phyloP scores from a whole-genome alignment of 2,797 vertebrate genomes.

The Helostoma temminkii region DNA sequence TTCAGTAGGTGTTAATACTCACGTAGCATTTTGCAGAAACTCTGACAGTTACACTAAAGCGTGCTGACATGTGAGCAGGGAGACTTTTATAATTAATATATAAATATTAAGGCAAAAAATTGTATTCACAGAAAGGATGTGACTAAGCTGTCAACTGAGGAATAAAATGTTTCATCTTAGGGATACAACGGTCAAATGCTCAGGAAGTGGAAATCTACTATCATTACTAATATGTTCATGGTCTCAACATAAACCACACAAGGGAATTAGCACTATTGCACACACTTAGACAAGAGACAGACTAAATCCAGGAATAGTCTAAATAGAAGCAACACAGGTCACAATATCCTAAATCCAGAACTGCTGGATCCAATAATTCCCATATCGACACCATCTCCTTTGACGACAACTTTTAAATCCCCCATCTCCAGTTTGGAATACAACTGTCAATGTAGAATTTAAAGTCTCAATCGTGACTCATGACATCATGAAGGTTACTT shows the following conservation, averaged over 20 bases:
- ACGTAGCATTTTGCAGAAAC: slow-evolving; percentile 19
- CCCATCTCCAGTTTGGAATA: not conserved
- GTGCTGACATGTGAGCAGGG: slow-evolving; percentile 32
- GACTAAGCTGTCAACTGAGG: slow-evolving; percentile 25
- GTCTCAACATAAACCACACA: slow-evolving; percentile 9
- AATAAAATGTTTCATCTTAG: slow-evolving; percentile 34
- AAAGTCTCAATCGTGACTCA: no score
- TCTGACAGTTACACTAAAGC: slow-evolving; percentile 36
- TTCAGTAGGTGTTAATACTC: slow-evolving; percentile 4
- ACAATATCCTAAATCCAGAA: not conserved
- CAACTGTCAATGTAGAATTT: not conserved
- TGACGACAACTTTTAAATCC: not conserved
- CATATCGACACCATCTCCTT: not conserved
- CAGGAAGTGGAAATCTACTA: slow-evolving; percentile 19
- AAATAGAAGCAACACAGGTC: not conserved
- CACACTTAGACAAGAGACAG: not conserved
- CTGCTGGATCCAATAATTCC: not conserved
- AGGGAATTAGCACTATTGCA: not conserved
- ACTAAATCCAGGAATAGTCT: not conserved
- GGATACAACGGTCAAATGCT: slow-evolving; percentile 25
- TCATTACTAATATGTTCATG: slow-evolving; percentile 6
- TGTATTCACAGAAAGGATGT: slow-evolving; percentile 26
- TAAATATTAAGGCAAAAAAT: slow-evolving; percentile 53
- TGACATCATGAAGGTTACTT: not conserved
- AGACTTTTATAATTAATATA: slow-evolving; percentile 49